Conservation (phyloP, 2,888 invertebrate genomes). For the Fissipunctia ypsillon region DNA sequence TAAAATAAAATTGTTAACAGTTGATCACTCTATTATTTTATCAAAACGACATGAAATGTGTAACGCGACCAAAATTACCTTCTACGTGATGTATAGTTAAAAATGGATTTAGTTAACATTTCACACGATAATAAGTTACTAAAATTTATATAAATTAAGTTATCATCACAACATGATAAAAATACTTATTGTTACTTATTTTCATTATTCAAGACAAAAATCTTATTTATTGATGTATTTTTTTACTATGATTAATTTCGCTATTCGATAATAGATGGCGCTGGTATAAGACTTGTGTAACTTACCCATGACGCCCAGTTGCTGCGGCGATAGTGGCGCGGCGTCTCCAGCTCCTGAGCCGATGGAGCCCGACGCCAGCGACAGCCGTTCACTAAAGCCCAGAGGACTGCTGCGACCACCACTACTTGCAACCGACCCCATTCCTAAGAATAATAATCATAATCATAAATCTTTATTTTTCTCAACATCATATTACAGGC, state of each 20-base stretch:
- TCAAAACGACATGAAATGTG: no score
- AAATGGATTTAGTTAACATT: background rate
- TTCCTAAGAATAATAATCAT: no score
- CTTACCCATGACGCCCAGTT: constrained; percentile 97
- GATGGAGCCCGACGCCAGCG: constrained; percentile 93
- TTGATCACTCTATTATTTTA: no score
- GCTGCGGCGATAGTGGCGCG: constrained; percentile 94
- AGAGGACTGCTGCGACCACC: constrained; percentile 92
- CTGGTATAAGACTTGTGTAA: constrained; percentile 69
- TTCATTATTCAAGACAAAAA: background rate
- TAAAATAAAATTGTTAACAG: no score
- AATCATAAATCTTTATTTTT: no score
- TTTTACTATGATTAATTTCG: background rate
- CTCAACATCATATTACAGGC: no score
- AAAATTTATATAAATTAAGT: background rate
- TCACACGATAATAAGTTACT: background rate
- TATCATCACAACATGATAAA: background rate
- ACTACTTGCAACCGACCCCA: constrained; percentile 92
- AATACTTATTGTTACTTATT: background rate
- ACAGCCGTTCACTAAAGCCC: constrained; percentile 92
- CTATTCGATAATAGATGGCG: constrained; percentile 82
- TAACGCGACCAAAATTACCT: background rate
- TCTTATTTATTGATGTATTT: background rate
- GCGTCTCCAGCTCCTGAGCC: constrained; percentile 91
- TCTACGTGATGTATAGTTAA: background rate